A percentile compares a stretch with the other conserved stretches of the same genome.
Conservation (phyloP, 2,888 invertebrate genomes). For the Tachystola acroxantha region DNA sequence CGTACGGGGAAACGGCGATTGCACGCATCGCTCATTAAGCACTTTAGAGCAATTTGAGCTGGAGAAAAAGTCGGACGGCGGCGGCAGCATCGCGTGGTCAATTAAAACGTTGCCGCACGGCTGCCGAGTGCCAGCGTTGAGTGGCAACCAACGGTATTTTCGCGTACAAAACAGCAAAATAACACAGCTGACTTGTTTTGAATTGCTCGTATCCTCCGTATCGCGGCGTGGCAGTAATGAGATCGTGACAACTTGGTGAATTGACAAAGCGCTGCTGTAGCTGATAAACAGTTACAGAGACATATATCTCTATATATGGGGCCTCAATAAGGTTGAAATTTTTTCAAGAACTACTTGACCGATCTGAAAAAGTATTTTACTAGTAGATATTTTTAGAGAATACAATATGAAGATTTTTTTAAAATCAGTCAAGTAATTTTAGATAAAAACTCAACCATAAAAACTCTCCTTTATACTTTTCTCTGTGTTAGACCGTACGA, state of each 20-base stretch:
- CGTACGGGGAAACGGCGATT: slow-evolving; percentile 75
- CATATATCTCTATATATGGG: too few relatives aligned
- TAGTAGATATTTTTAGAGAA: too few relatives aligned
- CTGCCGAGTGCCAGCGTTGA: slow-evolving; percentile 40
- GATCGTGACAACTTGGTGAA: background rate
- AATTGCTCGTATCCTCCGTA: slow-evolving; percentile 14
- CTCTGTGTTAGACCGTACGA: too few relatives aligned
- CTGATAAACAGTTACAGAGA: too few relatives aligned
- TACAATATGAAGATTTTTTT: too few relatives aligned
- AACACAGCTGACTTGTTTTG: slow-evolving; percentile 11
- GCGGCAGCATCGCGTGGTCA: slow-evolving; percentile 73
- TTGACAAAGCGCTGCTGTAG: too few relatives aligned
- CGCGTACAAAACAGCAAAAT: slow-evolving; percentile 14
- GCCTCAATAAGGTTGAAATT: too few relatives aligned
- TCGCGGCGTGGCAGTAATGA: background rate
- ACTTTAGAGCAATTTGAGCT: slow-evolving; percentile 76
- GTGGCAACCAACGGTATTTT: slow-evolving; percentile 41
- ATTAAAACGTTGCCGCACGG: slow-evolving; percentile 70
- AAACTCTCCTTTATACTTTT: too few relatives aligned
- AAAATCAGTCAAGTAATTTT: too few relatives aligned
- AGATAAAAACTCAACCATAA: too few relatives aligned
- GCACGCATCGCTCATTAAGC: slow-evolving; percentile 79
- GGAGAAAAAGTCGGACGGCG: slow-evolving; percentile 71
- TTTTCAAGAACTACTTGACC: too few relatives aligned
- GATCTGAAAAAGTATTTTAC: too few relatives aligned